Evolutionary conservation across 2,797 vertebrate species (phyloP), one percentile per base, ranked within the genome.

Genomic region (Phylloscopus collybita): DNA sequence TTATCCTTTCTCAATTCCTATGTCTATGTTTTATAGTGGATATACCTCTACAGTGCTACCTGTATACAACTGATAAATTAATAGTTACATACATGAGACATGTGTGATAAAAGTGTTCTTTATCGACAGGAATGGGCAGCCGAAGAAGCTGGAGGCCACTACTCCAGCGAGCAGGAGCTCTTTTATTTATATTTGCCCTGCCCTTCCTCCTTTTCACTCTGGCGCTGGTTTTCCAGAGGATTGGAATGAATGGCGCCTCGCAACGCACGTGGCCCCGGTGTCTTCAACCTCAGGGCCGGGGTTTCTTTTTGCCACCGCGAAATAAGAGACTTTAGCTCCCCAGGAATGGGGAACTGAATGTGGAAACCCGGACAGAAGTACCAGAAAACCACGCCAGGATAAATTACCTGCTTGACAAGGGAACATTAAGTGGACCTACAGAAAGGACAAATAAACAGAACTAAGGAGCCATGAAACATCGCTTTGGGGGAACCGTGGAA

Each of bases 1-100:
- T 74, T 42, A 53, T 5, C 4, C 5, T 22, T 27, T 62, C 16
- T 71, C 25, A 42, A 29, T 11, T 66, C 29, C 6, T 20, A 1
- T 1, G 14, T 47, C 32, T 25, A 49, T 13, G 8, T 2, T 38
- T 69, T 30, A 23, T 12, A 71, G 13, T 0, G 0, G 4, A 50
- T 7, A 1, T 5, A n/a, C 16, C 3, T 0, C 2, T 5, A 38
- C 8, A 27, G 8, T 0, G 69, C 18, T 10, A n/a, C 5, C 9
- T 5, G 3, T 5, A 53, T 9, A 9, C 5, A 91, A 53, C 0
- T 5, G 1, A 67, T 3, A 69, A 45, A 25, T 11, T 34, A 36
- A 19, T 27, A 27, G 4, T 47, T 8, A 38, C 10, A 9, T 9
- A 56, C 10, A 19, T 6, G 30, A 6, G 6, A 34, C 10, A 26